A percentile compares a stretch with the other conserved stretches of the same genome.
phyloP scores from a whole-genome alignment of 92 coral and sea anemone genomes.

The Phenganax marumi region DNA sequence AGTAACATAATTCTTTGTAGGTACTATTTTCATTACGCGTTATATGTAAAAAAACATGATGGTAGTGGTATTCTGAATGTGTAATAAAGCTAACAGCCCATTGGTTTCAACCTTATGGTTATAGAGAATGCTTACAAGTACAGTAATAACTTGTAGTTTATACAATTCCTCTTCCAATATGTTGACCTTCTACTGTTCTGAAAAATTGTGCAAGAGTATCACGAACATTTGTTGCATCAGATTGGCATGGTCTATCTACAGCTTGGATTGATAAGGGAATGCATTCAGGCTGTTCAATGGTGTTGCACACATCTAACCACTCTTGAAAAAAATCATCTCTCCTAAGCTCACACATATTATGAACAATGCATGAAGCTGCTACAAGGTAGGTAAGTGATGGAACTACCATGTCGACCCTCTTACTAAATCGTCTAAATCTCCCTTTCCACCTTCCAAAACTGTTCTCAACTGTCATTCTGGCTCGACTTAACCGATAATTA shows the following conservation, averaged over 20 bases:
- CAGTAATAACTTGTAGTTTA: background rate
- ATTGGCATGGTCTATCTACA: background rate
- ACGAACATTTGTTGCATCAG: constrained; percentile 37
- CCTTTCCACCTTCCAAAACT: constrained; percentile 55
- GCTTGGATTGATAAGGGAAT: background rate
- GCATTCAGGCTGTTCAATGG: background rate
- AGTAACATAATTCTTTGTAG: no score
- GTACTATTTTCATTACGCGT: no score
- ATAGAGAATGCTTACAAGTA: background rate
- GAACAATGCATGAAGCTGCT: constrained; percentile 54
- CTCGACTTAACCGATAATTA: constrained; percentile 53
- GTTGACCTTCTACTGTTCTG: constrained; percentile 34
- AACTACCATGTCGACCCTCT: constrained; percentile 53
- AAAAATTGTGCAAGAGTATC: constrained; percentile 50
- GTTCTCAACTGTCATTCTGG: constrained; percentile 48
- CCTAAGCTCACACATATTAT: constrained; percentile 54
- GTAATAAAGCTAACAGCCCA: no score
- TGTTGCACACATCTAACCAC: constrained; percentile 20
- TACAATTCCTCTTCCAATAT: constrained; percentile 31
- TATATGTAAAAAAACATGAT: no score
- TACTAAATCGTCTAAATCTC: constrained; percentile 41
- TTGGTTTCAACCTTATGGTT: background rate
- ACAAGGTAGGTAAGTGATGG: constrained; percentile 38
- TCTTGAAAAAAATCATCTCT: constrained; percentile 50
- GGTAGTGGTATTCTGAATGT: no score